Conservation (phyloP, 2,113 vertebrate genomes). For the Malurus melanocephalus region DNA sequence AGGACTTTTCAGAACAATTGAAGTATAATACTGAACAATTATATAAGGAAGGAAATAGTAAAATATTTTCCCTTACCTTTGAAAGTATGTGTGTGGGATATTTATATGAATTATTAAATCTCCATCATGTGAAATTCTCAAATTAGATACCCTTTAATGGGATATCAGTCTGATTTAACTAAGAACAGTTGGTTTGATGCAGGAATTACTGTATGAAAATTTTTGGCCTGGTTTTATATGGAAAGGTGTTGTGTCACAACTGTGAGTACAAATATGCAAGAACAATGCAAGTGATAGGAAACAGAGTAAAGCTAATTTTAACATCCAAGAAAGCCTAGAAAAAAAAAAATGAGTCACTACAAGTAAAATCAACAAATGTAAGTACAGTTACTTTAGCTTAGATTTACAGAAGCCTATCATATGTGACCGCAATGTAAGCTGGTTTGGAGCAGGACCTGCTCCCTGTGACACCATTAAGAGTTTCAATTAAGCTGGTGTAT, state of each 20-base stretch:
- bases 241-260: accelerated
- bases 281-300: neutral
- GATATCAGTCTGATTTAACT: neutral
- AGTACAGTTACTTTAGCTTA: neutral
- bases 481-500: neutral
- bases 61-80: neutral
- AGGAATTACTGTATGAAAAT: neutral
- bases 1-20: neutral
- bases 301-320: neutral
- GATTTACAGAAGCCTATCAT: neutral
- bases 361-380: neutral
- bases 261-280: neutral
- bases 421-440: neutral
- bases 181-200: neutral
- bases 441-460: neutral
- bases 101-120: neutral
- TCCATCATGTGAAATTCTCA: neutral
- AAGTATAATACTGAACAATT: neutral
- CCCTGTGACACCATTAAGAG: neutral
- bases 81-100: neutral
- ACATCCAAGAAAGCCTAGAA: neutral
- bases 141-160: neutral
- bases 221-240: neutral
- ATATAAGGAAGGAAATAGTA: neutral
- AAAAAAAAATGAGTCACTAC: neutral